A percentile compares a stretch with the other conserved stretches of the same genome.
phyloP scores from a whole-genome alignment of 2,888 invertebrate genomes.

The Schizaphis graminum region DNA sequence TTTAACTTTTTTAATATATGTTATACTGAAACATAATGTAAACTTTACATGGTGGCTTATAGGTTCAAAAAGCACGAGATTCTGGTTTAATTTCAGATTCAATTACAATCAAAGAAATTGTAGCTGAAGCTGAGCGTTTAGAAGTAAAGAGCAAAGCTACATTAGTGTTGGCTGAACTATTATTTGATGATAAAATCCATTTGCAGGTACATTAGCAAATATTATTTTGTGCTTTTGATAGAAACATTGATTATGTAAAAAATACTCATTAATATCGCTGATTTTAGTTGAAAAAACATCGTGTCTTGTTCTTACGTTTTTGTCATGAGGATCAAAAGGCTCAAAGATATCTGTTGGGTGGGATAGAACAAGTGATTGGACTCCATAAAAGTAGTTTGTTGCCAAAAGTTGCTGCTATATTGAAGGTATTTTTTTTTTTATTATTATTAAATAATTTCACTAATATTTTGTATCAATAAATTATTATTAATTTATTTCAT shows the following conservation, averaged over 20 bases:
- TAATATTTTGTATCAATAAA: background rate
- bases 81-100: conserved; percentile 69
- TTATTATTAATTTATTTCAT: conserved; percentile 25
- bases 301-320: conserved; percentile 84
- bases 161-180: conserved; percentile 91
- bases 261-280: background rate
- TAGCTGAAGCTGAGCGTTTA: conserved; percentile 88
- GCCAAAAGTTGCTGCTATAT: conserved; percentile 88
- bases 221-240: background rate
- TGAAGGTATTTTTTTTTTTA: conserved; percentile 76
- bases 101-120: conserved; percentile 77
- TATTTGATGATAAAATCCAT: conserved; percentile 76
- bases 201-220: conserved; percentile 71
- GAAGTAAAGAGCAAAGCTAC: conserved; percentile 96
- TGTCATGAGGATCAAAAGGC: conserved; percentile 86
- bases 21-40: background rate
- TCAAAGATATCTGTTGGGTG: conserved; percentile 93
- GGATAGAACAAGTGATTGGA: conserved; percentile 92
- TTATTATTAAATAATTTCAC: no score
- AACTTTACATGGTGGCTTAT: background rate
- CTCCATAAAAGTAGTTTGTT: conserved; percentile 84
- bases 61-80: conserved; percentile 72
- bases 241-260: background rate
- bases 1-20: background rate
- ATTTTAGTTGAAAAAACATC: conserved; percentile 80